Evolutionary conservation across 2,113 vertebrate genomes (phyloP), one percentile per base, ranked within the genome.

Genomic region (Rana temporaria): DNA sequence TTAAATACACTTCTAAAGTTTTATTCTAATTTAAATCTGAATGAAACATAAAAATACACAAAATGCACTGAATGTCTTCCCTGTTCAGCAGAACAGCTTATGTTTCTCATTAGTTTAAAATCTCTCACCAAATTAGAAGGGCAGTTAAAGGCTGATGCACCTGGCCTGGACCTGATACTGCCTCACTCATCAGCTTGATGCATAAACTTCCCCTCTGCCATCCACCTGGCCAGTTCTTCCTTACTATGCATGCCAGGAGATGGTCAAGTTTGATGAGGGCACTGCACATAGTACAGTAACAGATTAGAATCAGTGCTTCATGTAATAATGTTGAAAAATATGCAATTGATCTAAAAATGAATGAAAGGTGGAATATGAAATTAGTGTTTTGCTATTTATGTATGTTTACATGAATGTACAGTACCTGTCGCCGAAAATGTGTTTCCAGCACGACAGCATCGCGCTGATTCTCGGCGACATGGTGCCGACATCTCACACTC

Each of bases 81-180:
- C 17, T 0, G 3, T 70, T 72, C 59, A 30, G 55, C 70, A 32
- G 7, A 19, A n/a, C 24, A 57, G 55, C 24, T 73, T 60, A 59
- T 75, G 57, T 75, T 75, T 62, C 72, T 62, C 52, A 56, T 64
- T 78, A 67, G 76, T 55, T 48, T 79, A 1, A 79, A 57, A 59
- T 69, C 65, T 60, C 30, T 79, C 48, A 79, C 24, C 42, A 68
- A 38, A 66, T 67, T 34, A 55, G 42, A 56, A 69, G 55, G 53
- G 65, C 65, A 34, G 32, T 68, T 8, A 53, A 56, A 56, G 64
- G 30, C 30, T 67, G 65, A 14, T 69, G 65, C 55, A 79, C 77
- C 77, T 79, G 65, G 77, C 26, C 56, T 60, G 32, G 62, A 56
- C 64, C 64, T 79, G 64, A 79, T 56, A 56, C 65, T 15, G 55